phyloP scores from a whole-genome alignment of 2,113 vertebrate species.

The Dendropsophus ebraccatus region DNA sequence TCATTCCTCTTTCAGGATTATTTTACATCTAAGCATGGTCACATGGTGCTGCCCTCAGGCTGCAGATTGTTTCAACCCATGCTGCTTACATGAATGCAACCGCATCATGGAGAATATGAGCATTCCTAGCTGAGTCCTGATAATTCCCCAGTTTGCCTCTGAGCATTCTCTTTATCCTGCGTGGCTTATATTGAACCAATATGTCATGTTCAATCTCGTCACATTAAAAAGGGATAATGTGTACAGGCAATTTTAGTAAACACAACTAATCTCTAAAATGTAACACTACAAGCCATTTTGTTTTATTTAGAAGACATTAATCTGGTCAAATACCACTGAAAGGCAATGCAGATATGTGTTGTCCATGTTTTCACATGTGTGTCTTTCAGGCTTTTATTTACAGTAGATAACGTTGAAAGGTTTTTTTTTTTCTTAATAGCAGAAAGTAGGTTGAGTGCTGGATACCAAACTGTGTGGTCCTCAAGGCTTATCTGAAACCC shows the following conservation, averaged over 20 bases:
- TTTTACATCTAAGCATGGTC: neutral
- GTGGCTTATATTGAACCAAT: constrained; percentile 27
- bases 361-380: neutral
- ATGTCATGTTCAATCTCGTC: constrained; percentile 51
- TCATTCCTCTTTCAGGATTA: neutral
- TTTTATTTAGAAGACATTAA: neutral
- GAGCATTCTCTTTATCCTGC: constrained; percentile 14
- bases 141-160: constrained; percentile 29
- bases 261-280: constrained; percentile 18
- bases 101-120: constrained; percentile 17
- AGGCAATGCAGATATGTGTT: neutral
- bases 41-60: constrained; percentile 20
- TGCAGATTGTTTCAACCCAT: neutral
- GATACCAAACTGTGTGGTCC: neutral
- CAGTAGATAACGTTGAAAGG: neutral
- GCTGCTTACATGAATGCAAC: constrained; percentile 16
- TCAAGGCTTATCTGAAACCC: constrained; percentile 1
- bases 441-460: constrained; percentile 16
- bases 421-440: no score
- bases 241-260: neutral
- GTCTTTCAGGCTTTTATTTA: neutral
- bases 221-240: constrained; percentile 28
- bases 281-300: neutral
- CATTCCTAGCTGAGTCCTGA: constrained; percentile 36
- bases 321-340: neutral